phyloP scores from a whole-genome alignment of 2,888 invertebrate genomes.

The Caenorhabditis panamensis region DNA sequence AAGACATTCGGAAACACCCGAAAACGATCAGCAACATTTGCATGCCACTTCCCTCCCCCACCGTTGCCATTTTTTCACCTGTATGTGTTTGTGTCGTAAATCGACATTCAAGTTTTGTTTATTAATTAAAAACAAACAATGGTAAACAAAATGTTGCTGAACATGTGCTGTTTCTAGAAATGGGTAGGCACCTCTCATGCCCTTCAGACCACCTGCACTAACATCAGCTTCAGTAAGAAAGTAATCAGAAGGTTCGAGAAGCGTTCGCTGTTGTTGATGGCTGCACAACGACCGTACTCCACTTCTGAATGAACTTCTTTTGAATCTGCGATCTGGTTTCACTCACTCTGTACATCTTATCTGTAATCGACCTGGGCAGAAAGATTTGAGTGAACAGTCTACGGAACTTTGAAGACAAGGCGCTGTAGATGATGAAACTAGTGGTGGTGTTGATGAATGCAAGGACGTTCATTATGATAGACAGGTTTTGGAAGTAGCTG shows the following conservation, averaged over 20 bases:
- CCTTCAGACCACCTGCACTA: no score
- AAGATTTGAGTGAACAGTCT: conserved; percentile 21
- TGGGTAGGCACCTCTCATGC: no score
- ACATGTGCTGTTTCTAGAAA: no score
- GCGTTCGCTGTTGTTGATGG: conserved; percentile 3
- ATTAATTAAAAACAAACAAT: no score
- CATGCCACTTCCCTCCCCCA: no score
- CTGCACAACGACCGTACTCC: conserved; percentile 3
- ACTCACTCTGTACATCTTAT: conserved; percentile 4
- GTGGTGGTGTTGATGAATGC: conserved; percentile 36
- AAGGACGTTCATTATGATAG: conserved; percentile 35
- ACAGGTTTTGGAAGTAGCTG: conserved; percentile 11
- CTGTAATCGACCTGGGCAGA: conserved; percentile 2
- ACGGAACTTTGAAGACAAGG: conserved; percentile 25
- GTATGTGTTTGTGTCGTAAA: no score
- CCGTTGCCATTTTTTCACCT: no score
- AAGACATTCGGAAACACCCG: no score
- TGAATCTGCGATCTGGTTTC: neutral
- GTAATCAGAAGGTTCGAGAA: neutral
- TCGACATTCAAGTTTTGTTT: no score
- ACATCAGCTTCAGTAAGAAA: no score
- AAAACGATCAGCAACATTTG: neutral
- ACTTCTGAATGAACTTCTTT: conserved; percentile 13
- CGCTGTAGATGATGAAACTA: conserved; percentile 40
- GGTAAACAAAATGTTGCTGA: no score